A percentile compares a stretch with the other conserved stretches of the same genome.
These are phyloP conservation scores for Hycleus phaleratus DNA, from an alignment of 1,140 invertebrate species.

Conservation along the genomic window DNA sequence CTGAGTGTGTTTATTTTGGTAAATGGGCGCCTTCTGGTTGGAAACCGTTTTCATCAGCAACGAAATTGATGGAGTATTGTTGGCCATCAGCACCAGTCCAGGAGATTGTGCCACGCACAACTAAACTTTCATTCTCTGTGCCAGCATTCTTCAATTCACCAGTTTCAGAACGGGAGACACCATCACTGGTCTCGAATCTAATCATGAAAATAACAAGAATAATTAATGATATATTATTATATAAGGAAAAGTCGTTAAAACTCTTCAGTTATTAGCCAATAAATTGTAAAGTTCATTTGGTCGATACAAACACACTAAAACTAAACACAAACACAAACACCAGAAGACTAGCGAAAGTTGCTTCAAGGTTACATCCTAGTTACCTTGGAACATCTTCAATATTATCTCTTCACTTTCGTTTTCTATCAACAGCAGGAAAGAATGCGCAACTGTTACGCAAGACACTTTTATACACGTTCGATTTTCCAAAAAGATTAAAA, in stretches of 20 bases:
- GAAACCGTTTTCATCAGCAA: conserved; percentile 40
- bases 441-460: too few species aligned
- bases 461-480: too few species aligned
- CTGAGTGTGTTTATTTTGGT: conserved; percentile 18
- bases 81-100: conserved; percentile 63
- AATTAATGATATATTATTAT: neutral
- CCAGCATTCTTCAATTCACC: conserved; percentile 49
- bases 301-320: neutral
- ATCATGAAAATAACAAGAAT: neutral
- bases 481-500: too few species aligned
- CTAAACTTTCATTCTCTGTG: conserved; percentile 50
- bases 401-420: conserved; percentile 18
- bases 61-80: conserved; percentile 43
- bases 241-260: too few species aligned
- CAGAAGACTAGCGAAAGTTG: conserved; percentile 13
- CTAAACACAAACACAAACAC: neutral
- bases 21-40: conserved; percentile 31
- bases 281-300: too few species aligned
- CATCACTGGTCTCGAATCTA: conserved; percentile 50
- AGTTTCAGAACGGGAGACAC: conserved; percentile 47
- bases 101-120: conserved; percentile 57
- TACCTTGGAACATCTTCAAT: conserved; percentile 19
- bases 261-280: too few species aligned
- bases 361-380: conserved; percentile 23
- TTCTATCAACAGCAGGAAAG: neutral